These are phyloP conservation scores for Orthonychiurus folsomi DNA, from an alignment of 2,888 invertebrate species.

Conservation along the genomic window DNA sequence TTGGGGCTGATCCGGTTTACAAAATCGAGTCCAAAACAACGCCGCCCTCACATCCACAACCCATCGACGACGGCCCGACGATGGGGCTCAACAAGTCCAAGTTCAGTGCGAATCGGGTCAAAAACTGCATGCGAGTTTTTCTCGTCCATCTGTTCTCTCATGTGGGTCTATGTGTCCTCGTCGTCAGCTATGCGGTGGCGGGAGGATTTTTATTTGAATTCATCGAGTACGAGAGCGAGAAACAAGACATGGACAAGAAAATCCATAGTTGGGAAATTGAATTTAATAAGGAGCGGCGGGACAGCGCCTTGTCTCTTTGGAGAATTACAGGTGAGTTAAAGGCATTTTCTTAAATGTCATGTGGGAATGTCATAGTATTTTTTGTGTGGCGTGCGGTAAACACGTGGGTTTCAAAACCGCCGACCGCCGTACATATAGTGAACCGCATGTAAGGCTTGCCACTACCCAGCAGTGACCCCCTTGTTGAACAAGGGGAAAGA, in stretches of 20 bases:
- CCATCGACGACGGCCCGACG: too few relatives aligned
- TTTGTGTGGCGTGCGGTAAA: slow-evolving; percentile 2
- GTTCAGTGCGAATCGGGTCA: slow-evolving; percentile 33
- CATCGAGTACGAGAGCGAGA: slow-evolving; percentile 62
- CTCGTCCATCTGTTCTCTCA: slow-evolving; percentile 57
- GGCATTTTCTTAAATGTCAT: not conserved
- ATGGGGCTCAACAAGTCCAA: slow-evolving; percentile 13
- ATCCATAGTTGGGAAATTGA: slow-evolving; percentile 28
- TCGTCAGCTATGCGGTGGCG: slow-evolving; percentile 62
- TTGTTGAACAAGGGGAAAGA: too few relatives aligned
- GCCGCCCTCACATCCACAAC: too few relatives aligned
- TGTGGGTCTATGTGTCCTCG: slow-evolving; percentile 61
- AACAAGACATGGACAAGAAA: slow-evolving; percentile 53
- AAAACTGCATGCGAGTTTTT: slow-evolving; percentile 45
- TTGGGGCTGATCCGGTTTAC: too few relatives aligned
- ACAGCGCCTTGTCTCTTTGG: slow-evolving; percentile 63
- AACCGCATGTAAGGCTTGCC: too few relatives aligned
- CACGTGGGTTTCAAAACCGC: too few relatives aligned
- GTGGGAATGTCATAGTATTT: not conserved
- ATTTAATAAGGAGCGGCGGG: slow-evolving; percentile 46
- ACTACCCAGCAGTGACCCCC: too few relatives aligned
- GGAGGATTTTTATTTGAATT: slow-evolving; percentile 67
- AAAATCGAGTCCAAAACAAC: too few relatives aligned
- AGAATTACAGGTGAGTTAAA: slow-evolving; percentile 63
- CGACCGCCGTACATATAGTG: too few relatives aligned